Evolutionary conservation across 2,113 vertebrate species (phyloP).

Genomic region (Sclerurus mexicanus): DNA sequence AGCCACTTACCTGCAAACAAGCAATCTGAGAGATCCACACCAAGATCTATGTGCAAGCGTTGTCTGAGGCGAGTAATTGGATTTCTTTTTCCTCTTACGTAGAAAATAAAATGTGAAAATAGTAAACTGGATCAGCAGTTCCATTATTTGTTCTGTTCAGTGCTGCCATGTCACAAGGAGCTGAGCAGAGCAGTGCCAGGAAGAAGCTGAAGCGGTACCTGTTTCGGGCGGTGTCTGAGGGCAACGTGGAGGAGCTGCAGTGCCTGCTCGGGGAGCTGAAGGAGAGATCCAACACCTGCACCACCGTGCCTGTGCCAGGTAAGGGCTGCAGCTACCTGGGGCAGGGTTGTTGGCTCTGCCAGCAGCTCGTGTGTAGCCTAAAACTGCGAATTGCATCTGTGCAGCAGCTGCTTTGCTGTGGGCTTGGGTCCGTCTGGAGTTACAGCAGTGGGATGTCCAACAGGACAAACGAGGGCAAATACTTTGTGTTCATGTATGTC

Average conservation of each 20-base stretch:
- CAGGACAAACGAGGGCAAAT: not conserved
- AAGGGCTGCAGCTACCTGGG: not conserved
- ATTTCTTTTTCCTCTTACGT: not conserved
- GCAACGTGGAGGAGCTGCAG: conserved; percentile 62
- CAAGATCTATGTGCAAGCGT: not conserved
- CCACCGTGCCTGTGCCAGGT: conserved; percentile 51
- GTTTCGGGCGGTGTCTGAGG: conserved; percentile 74
- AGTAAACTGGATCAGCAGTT: not conserved
- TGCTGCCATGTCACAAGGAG: conserved; percentile 56
- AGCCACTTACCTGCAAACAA: not conserved
- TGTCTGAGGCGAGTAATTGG: not conserved
- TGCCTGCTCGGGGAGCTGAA: conserved; percentile 61
- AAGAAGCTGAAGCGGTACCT: conserved; percentile 73
- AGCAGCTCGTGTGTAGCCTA: not conserved
- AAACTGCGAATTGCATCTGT: not conserved
- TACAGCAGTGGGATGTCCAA: fast-evolving
- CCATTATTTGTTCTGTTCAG: conserved; percentile 10
- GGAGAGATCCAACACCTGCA: conserved; percentile 31
- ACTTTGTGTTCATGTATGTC: not conserved
- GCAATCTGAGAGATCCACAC: not conserved
- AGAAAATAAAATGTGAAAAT: not conserved
- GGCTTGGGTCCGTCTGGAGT: not conserved
- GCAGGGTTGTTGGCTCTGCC: not conserved
- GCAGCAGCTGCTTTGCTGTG: not conserved
- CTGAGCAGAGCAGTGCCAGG: conserved; percentile 48